Conservation (phyloP, 2,797 vertebrate genomes). For the Sylvilagus floridanus region DNA sequence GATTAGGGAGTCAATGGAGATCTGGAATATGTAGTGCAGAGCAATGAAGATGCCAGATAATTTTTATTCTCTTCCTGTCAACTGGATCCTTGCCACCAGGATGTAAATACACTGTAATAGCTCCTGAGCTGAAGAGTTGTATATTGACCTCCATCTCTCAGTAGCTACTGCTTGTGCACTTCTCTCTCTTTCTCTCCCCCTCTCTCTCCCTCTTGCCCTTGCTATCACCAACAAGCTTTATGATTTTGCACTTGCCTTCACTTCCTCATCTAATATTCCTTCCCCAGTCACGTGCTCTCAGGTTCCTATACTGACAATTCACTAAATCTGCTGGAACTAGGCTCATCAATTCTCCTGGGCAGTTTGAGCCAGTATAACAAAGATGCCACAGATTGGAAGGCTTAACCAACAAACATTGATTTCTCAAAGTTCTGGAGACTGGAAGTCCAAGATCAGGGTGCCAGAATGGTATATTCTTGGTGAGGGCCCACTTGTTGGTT, state of each 20-base stretch:
- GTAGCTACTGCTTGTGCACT: background rate
- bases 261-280: background rate
- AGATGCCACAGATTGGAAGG: background rate
- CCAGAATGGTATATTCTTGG: background rate
- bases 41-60: too few species aligned
- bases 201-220: background rate
- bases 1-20: background rate
- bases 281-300: background rate
- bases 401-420: background rate
- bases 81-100: background rate
- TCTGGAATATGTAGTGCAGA: background rate
- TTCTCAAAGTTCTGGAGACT: background rate
- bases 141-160: background rate
- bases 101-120: background rate
- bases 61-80: background rate
- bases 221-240: background rate
- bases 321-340: background rate
- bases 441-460: background rate
- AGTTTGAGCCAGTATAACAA: background rate
- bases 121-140: background rate
- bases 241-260: background rate
- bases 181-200: background rate
- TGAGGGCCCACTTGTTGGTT: background rate
- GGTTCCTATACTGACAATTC: background rate
- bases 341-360: background rate